Conservation (phyloP, 2,113 vertebrate genomes). For the Mirounga angustirostris region DNA sequence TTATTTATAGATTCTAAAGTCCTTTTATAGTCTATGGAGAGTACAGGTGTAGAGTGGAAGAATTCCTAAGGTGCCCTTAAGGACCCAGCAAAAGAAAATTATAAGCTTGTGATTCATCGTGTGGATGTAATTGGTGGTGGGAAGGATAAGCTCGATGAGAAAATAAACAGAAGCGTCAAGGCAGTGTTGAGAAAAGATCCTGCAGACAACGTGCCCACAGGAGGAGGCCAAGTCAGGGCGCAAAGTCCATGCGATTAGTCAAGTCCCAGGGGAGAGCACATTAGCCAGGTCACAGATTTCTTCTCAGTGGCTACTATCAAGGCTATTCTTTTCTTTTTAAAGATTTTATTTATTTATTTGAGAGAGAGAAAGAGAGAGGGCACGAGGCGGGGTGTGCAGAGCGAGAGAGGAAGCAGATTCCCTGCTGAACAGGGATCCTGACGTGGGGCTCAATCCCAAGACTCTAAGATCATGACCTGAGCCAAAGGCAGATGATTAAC, state of each 20-base stretch:
- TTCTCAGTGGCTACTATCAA: not conserved
- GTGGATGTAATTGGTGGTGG: conserved; percentile 77
- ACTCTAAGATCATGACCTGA: not conserved
- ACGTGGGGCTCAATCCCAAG: not conserved
- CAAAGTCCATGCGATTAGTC: not conserved
- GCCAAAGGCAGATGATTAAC: not conserved
- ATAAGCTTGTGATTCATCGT: conserved; percentile 69
- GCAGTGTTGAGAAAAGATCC: not conserved
- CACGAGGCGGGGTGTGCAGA: not conserved
- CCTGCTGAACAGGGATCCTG: not conserved
- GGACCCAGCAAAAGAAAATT: conserved; percentile 76
- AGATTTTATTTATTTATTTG: not conserved
- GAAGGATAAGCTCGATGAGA: conserved; percentile 59
- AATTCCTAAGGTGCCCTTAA: conserved; percentile 77
- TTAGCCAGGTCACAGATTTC: not conserved
- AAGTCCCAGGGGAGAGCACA: not conserved
- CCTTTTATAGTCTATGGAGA: conserved; percentile 84
- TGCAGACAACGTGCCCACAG: not conserved
- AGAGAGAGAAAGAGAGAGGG: not conserved
- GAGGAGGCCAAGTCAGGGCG: not conserved
- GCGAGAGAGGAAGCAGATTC: not conserved
- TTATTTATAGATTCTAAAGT: conserved; percentile 84
- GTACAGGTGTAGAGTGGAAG: conserved; percentile 78
- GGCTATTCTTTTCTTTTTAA: not conserved
- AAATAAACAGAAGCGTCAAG: conserved; percentile 60